Evolutionary conservation across 2,797 vertebrate species (phyloP), one percentile per base, ranked within the genome.

Genomic region (Crenuchus spilurus): DNA sequence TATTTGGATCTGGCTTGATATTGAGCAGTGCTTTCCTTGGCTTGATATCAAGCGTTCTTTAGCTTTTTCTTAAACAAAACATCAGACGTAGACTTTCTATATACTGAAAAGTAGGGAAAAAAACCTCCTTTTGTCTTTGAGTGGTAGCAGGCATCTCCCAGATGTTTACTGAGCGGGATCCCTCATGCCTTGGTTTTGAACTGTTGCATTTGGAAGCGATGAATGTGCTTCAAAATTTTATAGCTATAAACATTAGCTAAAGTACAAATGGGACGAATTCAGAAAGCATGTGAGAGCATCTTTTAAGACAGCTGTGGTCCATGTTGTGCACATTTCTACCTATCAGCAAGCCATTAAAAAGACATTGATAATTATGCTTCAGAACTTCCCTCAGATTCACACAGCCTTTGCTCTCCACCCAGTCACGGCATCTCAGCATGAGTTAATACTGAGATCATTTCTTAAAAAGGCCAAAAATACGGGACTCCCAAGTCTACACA

Each of bases 111-210:
- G n/a, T n/a, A n/a, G 31, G 10, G 51, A 54, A 55, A 26, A 55
- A 28, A 14, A 8, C 28, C n/a, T 57, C 4, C 54, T 4, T 37
- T 10, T n/a, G 54, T 11, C 10, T 16, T 39, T 61, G 4, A 63
- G 49, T 41, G 64, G 33, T 3, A 9, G 74, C 64, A 72, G 66
- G 78, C 80, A 33, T 22, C 72, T 30, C 73, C 62, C 86, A 86
- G 80, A 86, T 91, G 85, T 83, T 81, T 55, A 78, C 64, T 86
- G 88, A 88, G 86, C 82, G 84, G 74, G 84, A 84, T 85, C 85
- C 85, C 72, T 14, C 39, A 41, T 30, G 24, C 18, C 61, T 30
- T 64, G n/a, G 41, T 18, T 64, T 31, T 46, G 24, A 30, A 44
- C 13, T 30, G 13, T n/a, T 30, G 37, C 37, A 63, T 63, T 63